Base-by-base conservation (phyloP, 2,888 invertebrate species). In the Andrena minutula region DNA sequence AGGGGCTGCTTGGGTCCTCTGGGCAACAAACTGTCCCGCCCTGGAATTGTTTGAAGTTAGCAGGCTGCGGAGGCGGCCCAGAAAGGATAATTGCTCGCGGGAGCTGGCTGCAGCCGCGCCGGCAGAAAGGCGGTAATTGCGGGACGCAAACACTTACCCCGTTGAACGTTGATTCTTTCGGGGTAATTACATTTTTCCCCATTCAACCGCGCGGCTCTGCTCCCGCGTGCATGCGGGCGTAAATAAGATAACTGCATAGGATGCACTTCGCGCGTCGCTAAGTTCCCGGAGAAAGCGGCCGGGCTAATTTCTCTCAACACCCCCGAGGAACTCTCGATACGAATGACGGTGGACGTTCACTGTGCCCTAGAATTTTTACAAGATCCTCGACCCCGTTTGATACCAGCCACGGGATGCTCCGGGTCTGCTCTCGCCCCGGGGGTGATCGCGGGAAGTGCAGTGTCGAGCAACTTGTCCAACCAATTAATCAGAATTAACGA, bases 21-120 rank as follows among this genome's bases (percentile, higher is more conserved):
- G 16, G 41, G 41, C 41, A 16, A 16, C 41, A 41, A 41, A 41
- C 16, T 41, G 41, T 41, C 41, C 41, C 16, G 16, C 41, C 41
- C 16, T 1, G 41, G 41, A 41, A 41, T 41, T 16, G 16, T 41
- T 41, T 16, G 41, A 16, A 41, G 41, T 1, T 41, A 41, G 12
- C 41, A 41, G 41, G 4, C 12, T 16, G 41, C 41, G 16, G 28
- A 47, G 60, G 69, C 69, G 66, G 58, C 23, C 56, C 47, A 51
- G 79, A 68, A 74, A 76, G 68, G 79, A 74, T 83, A 86, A 85
- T 86, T 83, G 79, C 75, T 71, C 71, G 51, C 47, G 79, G 73
- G 68, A 69, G 63, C 53, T 75, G 30, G 66, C 74, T 79, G 63
- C 65, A 60, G 41, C 53, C 7, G 23, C 49, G 23, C 49, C 63